phyloP scores from a whole-genome alignment of 2,888 invertebrate species.

The Macrosiphum euphorbiae region DNA sequence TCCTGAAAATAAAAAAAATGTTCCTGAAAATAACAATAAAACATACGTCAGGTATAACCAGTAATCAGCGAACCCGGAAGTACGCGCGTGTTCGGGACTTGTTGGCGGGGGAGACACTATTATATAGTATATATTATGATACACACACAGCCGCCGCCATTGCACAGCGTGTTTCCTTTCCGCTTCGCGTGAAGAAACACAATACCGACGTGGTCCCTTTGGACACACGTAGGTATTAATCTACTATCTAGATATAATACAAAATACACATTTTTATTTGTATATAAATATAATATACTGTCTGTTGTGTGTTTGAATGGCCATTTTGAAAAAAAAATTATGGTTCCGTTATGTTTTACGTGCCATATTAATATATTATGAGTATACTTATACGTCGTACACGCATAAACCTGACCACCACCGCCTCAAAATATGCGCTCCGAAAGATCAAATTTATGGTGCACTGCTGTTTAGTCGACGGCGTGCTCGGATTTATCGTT shows the following conservation, averaged over 20 bases:
- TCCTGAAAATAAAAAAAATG: constrained; percentile 75
- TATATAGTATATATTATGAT: no score
- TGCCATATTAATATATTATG: neutral
- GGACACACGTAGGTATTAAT: constrained; percentile 6
- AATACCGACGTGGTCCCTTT: constrained; percentile 39
- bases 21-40: constrained; percentile 65
- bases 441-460: constrained; percentile 43
- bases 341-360: constrained; percentile 30
- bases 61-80: constrained; percentile 58
- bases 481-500: constrained; percentile 22
- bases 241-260: neutral
- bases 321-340: constrained; percentile 47
- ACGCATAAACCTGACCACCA: neutral
- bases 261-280: neutral
- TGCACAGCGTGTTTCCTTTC: constrained; percentile 55
- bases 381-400: neutral
- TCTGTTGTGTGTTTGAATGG: constrained; percentile 7
- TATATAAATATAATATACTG: neutral
- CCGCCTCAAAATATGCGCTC: constrained; percentile 3
- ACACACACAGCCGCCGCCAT: constrained; percentile 15
- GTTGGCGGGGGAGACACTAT: constrained; percentile 34
- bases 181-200: constrained; percentile 60
- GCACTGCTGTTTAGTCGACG: constrained; percentile 24
- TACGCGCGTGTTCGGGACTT: constrained; percentile 42
- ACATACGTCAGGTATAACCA: constrained; percentile 48